Conservation (phyloP, 2,113 vertebrate genomes). For the Coturnix japonica region DNA sequence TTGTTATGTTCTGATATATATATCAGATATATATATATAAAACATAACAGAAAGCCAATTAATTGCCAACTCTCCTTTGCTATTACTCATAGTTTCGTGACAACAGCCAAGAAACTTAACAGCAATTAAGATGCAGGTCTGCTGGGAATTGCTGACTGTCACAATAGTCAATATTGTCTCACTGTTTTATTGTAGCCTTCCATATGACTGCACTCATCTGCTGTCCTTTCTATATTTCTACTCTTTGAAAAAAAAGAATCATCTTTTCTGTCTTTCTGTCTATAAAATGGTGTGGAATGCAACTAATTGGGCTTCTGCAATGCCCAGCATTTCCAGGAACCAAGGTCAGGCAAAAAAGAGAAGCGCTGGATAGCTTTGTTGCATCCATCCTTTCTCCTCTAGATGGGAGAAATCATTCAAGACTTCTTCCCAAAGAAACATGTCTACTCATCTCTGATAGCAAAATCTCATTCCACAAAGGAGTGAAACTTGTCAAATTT, state of each 20-base stretch:
- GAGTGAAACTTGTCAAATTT: not conserved
- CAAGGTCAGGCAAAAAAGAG: not conserved
- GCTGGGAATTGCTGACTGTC: not conserved
- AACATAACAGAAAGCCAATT: too few species aligned
- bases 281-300: too few species aligned
- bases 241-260: not conserved
- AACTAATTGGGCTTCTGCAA: not conserved
- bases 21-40: too few species aligned
- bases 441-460: not conserved
- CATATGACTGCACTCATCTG: not conserved
- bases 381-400: not conserved
- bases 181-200: not conserved
- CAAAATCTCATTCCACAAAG: not conserved
- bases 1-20: too few species aligned
- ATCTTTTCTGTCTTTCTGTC: not conserved
- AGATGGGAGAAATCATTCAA: not conserved
- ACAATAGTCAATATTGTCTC: not conserved
- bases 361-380: not conserved
- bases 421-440: not conserved
- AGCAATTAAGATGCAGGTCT: slow-evolving; percentile 2
- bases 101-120: not conserved
- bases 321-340: not conserved
- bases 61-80: not conserved
- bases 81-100: not conserved
- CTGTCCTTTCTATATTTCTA: not conserved